A percentile compares a stretch with the other conserved stretches of the same genome.
Conservation (phyloP, 2,888 invertebrate genomes). For the Ophion obscuratus region DNA sequence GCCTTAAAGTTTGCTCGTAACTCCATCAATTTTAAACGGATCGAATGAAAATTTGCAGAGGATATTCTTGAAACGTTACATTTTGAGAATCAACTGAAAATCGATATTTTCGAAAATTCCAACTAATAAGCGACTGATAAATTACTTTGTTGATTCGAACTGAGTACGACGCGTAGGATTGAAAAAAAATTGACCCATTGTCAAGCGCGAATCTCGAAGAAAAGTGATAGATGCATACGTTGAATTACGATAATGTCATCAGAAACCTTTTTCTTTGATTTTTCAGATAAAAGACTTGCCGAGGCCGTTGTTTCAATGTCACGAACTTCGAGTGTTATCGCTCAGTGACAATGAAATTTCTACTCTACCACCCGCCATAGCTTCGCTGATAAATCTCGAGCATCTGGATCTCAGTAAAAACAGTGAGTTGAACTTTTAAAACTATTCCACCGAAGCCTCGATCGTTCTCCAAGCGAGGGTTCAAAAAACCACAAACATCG, state of each 20-base stretch:
- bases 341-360: conserved; percentile 96
- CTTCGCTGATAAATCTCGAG: conserved; percentile 93
- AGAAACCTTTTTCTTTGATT: not conserved
- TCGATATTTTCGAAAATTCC: no score
- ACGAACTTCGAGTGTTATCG: conserved; percentile 92
- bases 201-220: not conserved
- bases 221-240: not conserved
- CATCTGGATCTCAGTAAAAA: conserved; percentile 94
- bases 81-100: no score
- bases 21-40: no score
- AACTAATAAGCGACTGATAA: not conserved
- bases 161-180: not conserved
- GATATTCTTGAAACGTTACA: no score
- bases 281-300: conserved; percentile 90
- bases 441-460: not conserved
- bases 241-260: not conserved
- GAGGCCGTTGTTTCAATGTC: conserved; percentile 96
- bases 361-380: conserved; percentile 93
- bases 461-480: not conserved
- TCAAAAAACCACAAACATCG: not conserved
- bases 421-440: conserved; percentile 84
- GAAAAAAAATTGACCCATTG: no score
- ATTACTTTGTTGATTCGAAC: not conserved
- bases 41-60: no score
- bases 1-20: no score